A percentile compares a stretch with the other conserved stretches of the same genome.
Evolutionary conservation across 2,888 invertebrate species (phyloP).

Genomic region (Apodemia mormo): DNA sequence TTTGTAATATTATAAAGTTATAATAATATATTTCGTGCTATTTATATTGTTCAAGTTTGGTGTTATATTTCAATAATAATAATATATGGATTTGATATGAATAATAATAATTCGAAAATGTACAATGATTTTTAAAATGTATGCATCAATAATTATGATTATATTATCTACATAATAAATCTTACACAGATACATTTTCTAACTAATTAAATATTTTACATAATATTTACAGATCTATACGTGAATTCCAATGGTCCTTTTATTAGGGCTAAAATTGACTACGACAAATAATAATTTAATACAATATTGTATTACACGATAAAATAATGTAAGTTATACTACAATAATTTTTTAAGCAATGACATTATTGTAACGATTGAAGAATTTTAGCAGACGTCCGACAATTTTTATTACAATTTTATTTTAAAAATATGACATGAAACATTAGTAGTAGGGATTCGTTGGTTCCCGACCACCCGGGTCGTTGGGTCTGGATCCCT

Average conservation of each 20-base stretch:
- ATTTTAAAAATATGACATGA: no score
- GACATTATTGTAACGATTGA: no score
- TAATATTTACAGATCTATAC: constrained; percentile 6
- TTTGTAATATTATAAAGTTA: not conserved
- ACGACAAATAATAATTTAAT: not conserved
- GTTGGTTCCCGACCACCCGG: no score
- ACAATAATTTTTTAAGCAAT: no score
- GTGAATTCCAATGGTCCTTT: constrained; percentile 7
- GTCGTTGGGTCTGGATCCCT: no score
- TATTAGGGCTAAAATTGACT: constrained; percentile 13
- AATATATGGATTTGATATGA: constrained; percentile 1
- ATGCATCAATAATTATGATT: not conserved
- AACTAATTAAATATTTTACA: constrained; percentile 6
- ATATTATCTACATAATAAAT: constrained; percentile 6
- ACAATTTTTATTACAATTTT: no score
- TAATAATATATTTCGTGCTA: constrained; percentile 1
- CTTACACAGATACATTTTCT: constrained; percentile 6
- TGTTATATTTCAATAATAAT: constrained; percentile 3
- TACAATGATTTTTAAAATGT: not conserved
- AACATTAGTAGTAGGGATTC: no score
- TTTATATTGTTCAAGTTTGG: constrained; percentile 10
- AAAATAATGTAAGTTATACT: no score
- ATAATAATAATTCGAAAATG: not conserved
- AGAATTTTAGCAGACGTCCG: no score
- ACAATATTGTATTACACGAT: not conserved